Evolutionary conservation across 2,113 vertebrate species (phyloP), one percentile per base, ranked within the genome.

Genomic region (Indicator indicator): DNA sequence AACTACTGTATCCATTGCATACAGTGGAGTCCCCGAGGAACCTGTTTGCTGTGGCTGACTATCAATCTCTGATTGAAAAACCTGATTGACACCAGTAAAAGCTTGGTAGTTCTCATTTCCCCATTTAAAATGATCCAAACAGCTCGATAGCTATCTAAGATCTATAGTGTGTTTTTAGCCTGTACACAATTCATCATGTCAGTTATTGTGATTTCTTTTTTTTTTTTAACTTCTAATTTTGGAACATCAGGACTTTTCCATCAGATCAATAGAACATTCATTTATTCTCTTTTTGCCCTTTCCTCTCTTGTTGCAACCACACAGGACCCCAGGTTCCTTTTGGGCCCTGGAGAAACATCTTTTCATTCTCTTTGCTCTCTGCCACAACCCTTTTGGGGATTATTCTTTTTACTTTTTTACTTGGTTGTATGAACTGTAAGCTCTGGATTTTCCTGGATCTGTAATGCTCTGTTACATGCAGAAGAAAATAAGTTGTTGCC

Each of bases 51-150:
- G 73, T 73, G 83, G 36, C 67, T 90, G 92, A 64, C 96, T 91
- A 68, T 93, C 88, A 91, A 3, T 86, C 85, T 89, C 72, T 83
- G 79, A 80, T 74, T 85, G 84, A 92, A 89, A 89, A 94, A 87
- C 59, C 74, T 91, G 94, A 95, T 70, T 91, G 94, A 90, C 77
- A 88, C 88, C 94, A 79, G 12, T 72, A 96, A 93, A 83, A 91
- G 77, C 92, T 26, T 42, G 67, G 63, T 78, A 55, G 64, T 62
- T 91, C 73, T 92, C 46, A 56, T 93, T 94, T 95, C 77, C 70
- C 76, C 70, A 30, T 91, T 91, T 88, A 23, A 67, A 93, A 86
- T 81, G 55, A 95, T 91, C 71, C 79, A 69, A 94, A 81, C 65
- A 76, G 73, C 80, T 95, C 94, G 72, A 83, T 95, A 93, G 83